phyloP scores from a whole-genome alignment of 2,113 vertebrate genomes.

The Diadophis punctatus region DNA sequence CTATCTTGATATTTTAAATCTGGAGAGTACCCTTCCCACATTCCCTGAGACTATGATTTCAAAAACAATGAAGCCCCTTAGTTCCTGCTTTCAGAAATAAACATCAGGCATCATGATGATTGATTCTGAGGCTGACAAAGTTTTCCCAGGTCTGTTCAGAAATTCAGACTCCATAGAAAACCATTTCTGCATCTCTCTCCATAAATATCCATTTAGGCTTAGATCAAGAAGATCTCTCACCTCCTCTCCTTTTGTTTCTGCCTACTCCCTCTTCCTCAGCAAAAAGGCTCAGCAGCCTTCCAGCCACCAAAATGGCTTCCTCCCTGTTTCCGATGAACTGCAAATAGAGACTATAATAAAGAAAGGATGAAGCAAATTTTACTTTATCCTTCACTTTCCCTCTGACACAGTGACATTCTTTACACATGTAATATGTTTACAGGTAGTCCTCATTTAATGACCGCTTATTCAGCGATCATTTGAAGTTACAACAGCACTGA shows the following conservation, averaged over 20 bases:
- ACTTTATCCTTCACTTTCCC: neutral
- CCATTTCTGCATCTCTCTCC: neutral
- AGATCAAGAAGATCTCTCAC: neutral
- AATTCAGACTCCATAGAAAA: neutral
- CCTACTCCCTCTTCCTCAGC: no score
- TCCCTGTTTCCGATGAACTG: neutral
- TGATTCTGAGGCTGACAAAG: neutral
- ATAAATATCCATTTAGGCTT: neutral
- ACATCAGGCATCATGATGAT: neutral
- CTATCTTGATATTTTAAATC: neutral
- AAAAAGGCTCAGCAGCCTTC: neutral
- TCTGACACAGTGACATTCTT: neutral
- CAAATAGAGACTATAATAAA: neutral
- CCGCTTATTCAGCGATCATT: neutral
- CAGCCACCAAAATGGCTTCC: neutral
- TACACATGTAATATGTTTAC: neutral
- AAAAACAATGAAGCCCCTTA: neutral
- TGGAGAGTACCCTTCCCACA: neutral
- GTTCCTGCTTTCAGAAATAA: neutral
- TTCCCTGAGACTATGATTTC: neutral
- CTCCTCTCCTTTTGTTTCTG: neutral
- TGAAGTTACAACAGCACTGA: neutral
- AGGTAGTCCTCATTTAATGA: neutral
- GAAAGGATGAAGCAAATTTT: neutral
- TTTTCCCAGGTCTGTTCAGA: neutral